Evolutionary conservation across 1,140 invertebrate species (phyloP).

Genomic region (Trichomalopsis sarcophagae): DNA sequence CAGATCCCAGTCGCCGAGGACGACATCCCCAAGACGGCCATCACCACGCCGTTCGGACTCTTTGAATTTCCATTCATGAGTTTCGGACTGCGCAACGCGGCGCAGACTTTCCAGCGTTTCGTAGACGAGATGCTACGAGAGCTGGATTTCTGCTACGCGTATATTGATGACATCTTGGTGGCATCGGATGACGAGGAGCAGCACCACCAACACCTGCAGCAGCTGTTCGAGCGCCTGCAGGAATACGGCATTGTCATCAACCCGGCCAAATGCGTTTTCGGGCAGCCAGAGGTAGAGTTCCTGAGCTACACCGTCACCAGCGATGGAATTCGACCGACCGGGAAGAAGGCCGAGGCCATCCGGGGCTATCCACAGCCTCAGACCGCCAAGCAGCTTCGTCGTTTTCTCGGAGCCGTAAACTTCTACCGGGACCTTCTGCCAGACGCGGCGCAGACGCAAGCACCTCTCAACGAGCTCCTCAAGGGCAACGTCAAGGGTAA

Average conservation of each 20-base stretch:
- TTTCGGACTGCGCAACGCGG: no score
- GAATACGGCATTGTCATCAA: slow-evolving; percentile 12
- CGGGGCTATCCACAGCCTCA: no score
- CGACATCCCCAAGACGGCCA: no score
- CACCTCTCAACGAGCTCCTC: slow-evolving; percentile 49
- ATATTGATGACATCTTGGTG: slow-evolving; percentile 72
- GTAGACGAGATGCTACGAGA: slow-evolving; percentile 42
- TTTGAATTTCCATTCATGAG: no score
- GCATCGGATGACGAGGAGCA: slow-evolving; percentile 59
- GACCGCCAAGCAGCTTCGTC: slow-evolving; percentile 30
- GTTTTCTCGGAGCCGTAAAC: slow-evolving; percentile 66
- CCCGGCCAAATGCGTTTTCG: slow-evolving; percentile 1
- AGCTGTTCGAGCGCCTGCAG: slow-evolving; percentile 51
- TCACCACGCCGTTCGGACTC: no score
- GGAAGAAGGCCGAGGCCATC: no score
- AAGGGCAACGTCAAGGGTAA: slow-evolving; percentile 31
- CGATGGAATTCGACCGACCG: no score
- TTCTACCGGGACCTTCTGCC: slow-evolving; percentile 51
- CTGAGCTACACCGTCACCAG: no score
- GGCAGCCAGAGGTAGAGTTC: no score
- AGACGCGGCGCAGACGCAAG: neutral
- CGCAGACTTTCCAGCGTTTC: no score
- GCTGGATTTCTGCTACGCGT: slow-evolving; percentile 61
- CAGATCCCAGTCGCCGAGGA: no score
- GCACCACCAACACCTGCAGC: slow-evolving; percentile 53